Evolutionary conservation across 2,797 vertebrate species (phyloP), one percentile per base, ranked within the genome.

Genomic region (Lycodopsis pacificus): DNA sequence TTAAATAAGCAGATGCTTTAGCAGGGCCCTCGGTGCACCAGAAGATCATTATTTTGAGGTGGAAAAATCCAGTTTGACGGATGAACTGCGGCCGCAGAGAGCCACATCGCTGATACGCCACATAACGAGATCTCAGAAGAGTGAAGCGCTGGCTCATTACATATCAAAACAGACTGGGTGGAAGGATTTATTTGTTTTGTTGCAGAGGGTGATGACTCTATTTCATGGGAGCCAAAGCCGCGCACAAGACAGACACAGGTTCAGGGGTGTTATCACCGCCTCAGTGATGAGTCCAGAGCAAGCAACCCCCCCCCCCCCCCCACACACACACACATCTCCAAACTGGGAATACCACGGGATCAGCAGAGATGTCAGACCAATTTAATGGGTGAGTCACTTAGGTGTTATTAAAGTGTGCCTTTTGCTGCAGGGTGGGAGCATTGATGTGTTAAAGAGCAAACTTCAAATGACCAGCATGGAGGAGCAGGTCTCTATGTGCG

Each of bases 41-140:
- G 95, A 94, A 95, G 97, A 97, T 99, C 98, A 98, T 99, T 99
- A 98, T 99, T 99, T 98, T 97, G 96, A 97, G 96, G 96, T 96
- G 97, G 96, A 97, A 97, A 99, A 99, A 98, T 96, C 96, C 95
- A 94, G 96, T 97, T 97, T 99, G 98, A 99, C 97, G 97, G 97
- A 98, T 98, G 97, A 98, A 96, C 96, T 94, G 92, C 91, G 96
- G 96, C 96, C 95, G 94, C 94, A 95, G 95, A 86, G 95, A 96
- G 97, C 95, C 96, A 96, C 96, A 96, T 97, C 96, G 94, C 96
- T 95, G 96, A 96, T 96, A 95, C 93, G 95, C 95, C 96, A 96
- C 95, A 97, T 99, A 99, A 99, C 97, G 97, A 99, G 98, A 97
- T 97, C 98, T 99, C 98, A 95, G 96, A 98, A 99, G 97, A 99